Evolutionary conservation across 2,888 invertebrate species (phyloP).

Genomic region (Diploptera punctata): DNA sequence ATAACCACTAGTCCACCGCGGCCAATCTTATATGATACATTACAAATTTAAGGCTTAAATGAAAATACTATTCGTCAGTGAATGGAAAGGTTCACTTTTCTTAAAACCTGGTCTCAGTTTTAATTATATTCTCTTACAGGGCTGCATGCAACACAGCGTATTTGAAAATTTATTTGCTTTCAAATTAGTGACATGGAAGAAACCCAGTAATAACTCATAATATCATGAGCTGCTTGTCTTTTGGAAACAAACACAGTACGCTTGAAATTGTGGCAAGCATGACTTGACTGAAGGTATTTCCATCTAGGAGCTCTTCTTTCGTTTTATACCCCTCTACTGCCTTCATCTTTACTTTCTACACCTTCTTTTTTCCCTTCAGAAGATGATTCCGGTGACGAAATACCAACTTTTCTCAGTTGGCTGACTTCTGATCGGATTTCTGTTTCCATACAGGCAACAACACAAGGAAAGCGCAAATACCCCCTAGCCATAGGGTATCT

Average conservation of each 20-base stretch:
- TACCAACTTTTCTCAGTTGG: constrained; percentile 36
- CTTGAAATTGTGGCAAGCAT: not conserved
- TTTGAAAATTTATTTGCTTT: not conserved
- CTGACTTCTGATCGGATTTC: constrained; percentile 38
- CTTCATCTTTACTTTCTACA: not conserved
- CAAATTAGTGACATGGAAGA: not conserved
- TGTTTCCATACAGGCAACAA: too few species aligned
- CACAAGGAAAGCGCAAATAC: not conserved
- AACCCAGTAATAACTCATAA: not conserved
- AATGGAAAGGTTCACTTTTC: too few species aligned
- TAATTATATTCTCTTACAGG: too few species aligned
- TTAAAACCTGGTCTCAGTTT: too few species aligned
- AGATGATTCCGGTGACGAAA: constrained; percentile 32
- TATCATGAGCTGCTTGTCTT: not conserved
- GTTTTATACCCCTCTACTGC: too few species aligned
- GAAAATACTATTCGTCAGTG: too few species aligned
- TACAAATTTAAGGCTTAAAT: too few species aligned
- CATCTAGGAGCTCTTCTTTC: not conserved
- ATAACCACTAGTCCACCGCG: too few species aligned
- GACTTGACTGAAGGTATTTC: not conserved
- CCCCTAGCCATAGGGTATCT: not conserved
- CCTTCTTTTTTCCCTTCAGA: not conserved
- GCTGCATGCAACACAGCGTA: too few species aligned
- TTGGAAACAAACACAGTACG: not conserved
- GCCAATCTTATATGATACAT: too few species aligned